Evolutionary conservation across 2,797 vertebrate genomes (phyloP).

Genomic region (Protonibea diacanthus): DNA sequence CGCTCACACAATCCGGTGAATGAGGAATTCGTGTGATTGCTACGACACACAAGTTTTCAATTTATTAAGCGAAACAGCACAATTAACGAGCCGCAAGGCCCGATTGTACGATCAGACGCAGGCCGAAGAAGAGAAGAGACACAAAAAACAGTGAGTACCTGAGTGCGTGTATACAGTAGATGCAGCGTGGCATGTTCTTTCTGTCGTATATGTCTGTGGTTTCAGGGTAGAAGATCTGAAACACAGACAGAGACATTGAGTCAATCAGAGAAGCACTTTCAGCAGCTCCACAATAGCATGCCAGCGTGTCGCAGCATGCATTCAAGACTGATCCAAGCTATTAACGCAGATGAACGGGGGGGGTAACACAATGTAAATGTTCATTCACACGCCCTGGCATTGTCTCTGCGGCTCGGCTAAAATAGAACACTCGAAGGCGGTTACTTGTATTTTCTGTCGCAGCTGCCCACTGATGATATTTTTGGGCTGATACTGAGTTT

Average conservation of each 20-base stretch:
- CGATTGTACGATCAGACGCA: not conserved
- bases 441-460: not conserved
- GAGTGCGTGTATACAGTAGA: slow-evolving; percentile 99
- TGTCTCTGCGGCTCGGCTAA: not conserved
- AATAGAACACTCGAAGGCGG: not conserved
- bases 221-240: slow-evolving; percentile 99
- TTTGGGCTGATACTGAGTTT: slow-evolving; percentile 18
- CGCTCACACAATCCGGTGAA: not conserved
- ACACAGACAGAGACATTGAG: slow-evolving; percentile 51
- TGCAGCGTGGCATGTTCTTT: slow-evolving; percentile 99
- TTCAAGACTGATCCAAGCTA: slow-evolving; percentile 14
- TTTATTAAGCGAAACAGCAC: no score
- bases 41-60: not conserved
- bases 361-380: slow-evolving; percentile 40
- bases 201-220: slow-evolving; percentile 99
- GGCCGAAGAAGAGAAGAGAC: not conserved
- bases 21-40: not conserved
- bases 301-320: slow-evolving; percentile 42
- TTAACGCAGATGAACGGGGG: not conserved
- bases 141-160: slow-evolving; percentile 84
- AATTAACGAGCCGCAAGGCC: not conserved
- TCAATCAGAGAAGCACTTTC: slow-evolving; percentile 7
- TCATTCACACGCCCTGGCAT: slow-evolving; percentile 20
- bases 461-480: slow-evolving; percentile 8
- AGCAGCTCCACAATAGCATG: not conserved